Base-by-base conservation (phyloP, 53 echinoderm and acorn worm genomes). In the Antedon mediterranea region DNA sequence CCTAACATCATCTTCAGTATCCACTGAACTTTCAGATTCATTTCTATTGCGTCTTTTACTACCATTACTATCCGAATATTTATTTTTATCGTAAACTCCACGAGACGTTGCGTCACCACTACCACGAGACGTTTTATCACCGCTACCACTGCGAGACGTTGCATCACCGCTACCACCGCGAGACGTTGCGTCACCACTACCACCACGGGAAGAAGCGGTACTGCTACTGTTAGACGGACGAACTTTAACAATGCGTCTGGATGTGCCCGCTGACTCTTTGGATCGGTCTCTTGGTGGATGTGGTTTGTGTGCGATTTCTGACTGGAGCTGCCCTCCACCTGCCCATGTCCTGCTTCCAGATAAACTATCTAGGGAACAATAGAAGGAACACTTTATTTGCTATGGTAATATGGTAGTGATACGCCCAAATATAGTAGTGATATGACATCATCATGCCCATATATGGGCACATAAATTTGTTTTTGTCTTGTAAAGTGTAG, bases 311-410 rank as follows among this genome's bases (percentile, higher is more conserved):
- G 57, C 11, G 9, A 57, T 57, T 57, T 57, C 57, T 15, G 57
- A 57, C 83, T 89, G 89, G 33, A 82, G 80, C 11, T 84, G 75
- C 0, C 43, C 80, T 28, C 89, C 85, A 31, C 89, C 83, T 29
- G 91, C 80, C 91, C 94, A 90, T 20, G 94, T 93, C 33, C 87
- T 90, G 79, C 94, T 93, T 20, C 94, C 94, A 31, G 86, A 72
- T 30, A 90, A 75, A 6, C 88, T 79, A 43, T 88, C 93, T 93
- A 26, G 23, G 23, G 23, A 23, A 57, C 14, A 57, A 11, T n/a
- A n/a, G n/a, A n/a, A n/a, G n/a, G n/a, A n/a, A n/a, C n/a, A n/a
- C n/a, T n/a, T n/a, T n/a, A n/a, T n/a, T n/a, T n/a, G n/a, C n/a
- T n/a, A n/a, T n/a, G n/a, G n/a, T n/a, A n/a, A n/a, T n/a, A n/a